Percentiles rank a stretch among this genome's conserved stretches.
phyloP scores from a whole-genome alignment of 2,113 vertebrate genomes.

The Prionailurus bengalensis region DNA sequence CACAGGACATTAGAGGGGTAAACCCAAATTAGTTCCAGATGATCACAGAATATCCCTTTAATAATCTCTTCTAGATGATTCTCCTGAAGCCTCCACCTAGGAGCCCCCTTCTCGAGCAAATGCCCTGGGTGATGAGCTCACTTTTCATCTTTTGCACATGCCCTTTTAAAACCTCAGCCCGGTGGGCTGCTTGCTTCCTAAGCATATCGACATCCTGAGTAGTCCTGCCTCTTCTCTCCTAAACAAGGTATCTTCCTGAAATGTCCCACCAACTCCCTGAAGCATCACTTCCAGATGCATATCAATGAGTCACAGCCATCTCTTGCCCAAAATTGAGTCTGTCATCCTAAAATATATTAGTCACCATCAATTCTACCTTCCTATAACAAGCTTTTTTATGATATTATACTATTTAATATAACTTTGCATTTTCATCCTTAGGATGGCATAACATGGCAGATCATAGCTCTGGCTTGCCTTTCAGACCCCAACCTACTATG shows the following conservation, averaged over 20 bases:
- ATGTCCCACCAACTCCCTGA: neutral
- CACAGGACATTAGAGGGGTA: neutral
- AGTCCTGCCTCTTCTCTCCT: neutral
- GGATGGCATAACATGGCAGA: neutral
- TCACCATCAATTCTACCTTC: neutral
- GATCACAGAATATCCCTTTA: neutral
- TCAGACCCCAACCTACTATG: neutral
- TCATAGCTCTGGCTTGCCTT: neutral
- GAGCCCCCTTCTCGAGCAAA: rapidly evolving
- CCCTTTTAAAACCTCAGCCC: neutral
- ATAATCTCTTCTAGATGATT: neutral
- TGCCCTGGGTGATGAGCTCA: rapidly evolving
- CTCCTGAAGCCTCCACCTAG: neutral
- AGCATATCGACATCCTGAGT: neutral
- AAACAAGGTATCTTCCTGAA: neutral
- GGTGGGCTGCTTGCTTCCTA: neutral
- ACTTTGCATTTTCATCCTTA: neutral
- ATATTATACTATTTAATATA: neutral
- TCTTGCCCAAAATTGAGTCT: neutral
- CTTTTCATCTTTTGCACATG: neutral
- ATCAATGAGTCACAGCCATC: neutral
- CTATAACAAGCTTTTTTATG: neutral
- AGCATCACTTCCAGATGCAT: neutral
- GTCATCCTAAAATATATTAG: neutral
- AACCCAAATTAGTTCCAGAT: neutral